Base-by-base conservation (phyloP, 1,140 invertebrate genomes). In the Hycleus phaleratus region DNA sequence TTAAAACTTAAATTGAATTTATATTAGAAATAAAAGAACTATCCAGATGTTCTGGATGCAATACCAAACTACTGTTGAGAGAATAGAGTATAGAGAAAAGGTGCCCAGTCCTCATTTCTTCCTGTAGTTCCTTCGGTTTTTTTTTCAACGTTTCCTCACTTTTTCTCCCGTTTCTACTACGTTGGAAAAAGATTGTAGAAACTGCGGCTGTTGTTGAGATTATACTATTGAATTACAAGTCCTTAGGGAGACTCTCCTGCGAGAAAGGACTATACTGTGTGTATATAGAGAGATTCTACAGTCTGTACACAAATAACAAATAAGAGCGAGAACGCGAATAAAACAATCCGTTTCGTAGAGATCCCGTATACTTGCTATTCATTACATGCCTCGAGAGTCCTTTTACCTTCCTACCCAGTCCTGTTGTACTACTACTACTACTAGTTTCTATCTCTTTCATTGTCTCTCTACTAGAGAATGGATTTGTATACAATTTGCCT, bases 401-500 rank as follows among this genome's bases (percentile, higher is more conserved):
- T 46, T 54, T 63, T 51, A 60, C 52, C 32, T 32, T 32, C 7
- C 32, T 32, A 32, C 32, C 1, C 4, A 32, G 56, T 50, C 38
- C 52, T 42, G 59, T 56, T 48, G 53, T 49, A 50, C 26, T 46
- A 58, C 58, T 48, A 48, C 58, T 55, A 58, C 18, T 18, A 18
- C 18, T 7, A 32, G 32, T 32, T 32, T 32, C 32, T 32, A 32
- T 32, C 32, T 32, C 32, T 32, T 32, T 32, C 32, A 32, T 32
- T 32, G 32, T 32, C 4, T 32, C 18, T 18, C 4, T 32, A 32
- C 0, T 32, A 7, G 32, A 7, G 47, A 51, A 59, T 50, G 61
- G 64, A 66, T 66, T 63, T 66, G 61, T 66, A 66, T 63, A 66
- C 64, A 66, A 66, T 66, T 66, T 66, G 58, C 64, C 58, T 43